These are phyloP conservation scores for Scrobipalpa atriplicella DNA, from an alignment of 2,888 invertebrate species.

Conservation along the genomic window DNA sequence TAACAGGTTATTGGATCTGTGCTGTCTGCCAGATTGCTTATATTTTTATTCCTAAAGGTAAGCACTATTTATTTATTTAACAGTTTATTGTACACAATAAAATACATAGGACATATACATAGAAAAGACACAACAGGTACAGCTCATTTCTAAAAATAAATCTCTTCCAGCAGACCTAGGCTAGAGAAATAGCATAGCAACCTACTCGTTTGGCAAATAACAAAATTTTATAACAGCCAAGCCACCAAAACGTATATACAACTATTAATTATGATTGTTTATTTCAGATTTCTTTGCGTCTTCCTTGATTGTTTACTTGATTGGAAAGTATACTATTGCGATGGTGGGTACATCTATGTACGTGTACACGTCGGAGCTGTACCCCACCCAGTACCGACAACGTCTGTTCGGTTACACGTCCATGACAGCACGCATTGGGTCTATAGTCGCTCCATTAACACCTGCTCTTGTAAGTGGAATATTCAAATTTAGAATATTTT, in stretches of 20 bases:
- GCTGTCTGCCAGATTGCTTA: slow-evolving; percentile 72
- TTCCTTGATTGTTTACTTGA: slow-evolving; percentile 75
- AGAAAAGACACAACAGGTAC: no score
- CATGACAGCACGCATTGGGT: slow-evolving; percentile 86
- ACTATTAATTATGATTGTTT: neutral
- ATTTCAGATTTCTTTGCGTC: slow-evolving; percentile 43
- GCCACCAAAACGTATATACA: neutral
- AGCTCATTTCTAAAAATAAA: no score
- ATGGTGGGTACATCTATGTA: slow-evolving; percentile 83
- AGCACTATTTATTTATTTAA: no score
- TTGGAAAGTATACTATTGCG: slow-evolving; percentile 84
- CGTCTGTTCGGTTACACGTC: slow-evolving; percentile 84
- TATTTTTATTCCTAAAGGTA: slow-evolving; percentile 79
- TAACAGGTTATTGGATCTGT: slow-evolving; percentile 82
- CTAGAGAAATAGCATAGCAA: no score
- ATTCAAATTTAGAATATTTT: no score
- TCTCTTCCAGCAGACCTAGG: no score
- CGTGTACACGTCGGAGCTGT: slow-evolving; percentile 85
- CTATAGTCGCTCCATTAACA: slow-evolving; percentile 86
- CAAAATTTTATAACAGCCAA: no score
- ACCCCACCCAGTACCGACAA: slow-evolving; percentile 85
- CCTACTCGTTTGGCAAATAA: no score
- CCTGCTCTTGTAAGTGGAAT: slow-evolving; percentile 80
- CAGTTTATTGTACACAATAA: no score
- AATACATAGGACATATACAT: no score